Conservation (phyloP, 2,888 invertebrate species). For the Mythimna vitellina region DNA sequence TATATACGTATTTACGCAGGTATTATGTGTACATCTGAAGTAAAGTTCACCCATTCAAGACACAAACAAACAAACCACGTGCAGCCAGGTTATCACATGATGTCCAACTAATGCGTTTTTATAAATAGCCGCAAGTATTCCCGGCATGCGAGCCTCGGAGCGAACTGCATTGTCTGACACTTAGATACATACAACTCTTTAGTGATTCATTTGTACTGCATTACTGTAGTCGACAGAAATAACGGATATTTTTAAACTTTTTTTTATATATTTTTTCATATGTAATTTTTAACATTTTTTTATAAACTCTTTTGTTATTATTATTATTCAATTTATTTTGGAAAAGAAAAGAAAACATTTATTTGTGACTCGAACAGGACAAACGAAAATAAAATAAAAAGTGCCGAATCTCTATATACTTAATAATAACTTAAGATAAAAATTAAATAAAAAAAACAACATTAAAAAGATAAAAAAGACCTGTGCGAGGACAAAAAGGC, state of each 20-base stretch:
- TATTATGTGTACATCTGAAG: background rate
- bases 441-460: too few species aligned
- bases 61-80: slow-evolving; percentile 28
- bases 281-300: too few species aligned
- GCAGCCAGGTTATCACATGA: slow-evolving; percentile 53
- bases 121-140: slow-evolving; percentile 53
- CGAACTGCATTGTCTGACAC: slow-evolving; percentile 60
- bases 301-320: too few species aligned
- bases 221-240: slow-evolving; percentile 37
- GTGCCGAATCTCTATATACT: too few species aligned
- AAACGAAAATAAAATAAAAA: too few species aligned
- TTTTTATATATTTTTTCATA: too few species aligned
- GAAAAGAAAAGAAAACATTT: too few species aligned
- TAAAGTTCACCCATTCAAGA: slow-evolving; percentile 1
- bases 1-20: background rate
- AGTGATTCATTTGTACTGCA: slow-evolving; percentile 51
- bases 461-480: too few species aligned
- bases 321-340: too few species aligned
- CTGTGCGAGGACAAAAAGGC: too few species aligned
- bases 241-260: background rate
- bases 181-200: slow-evolving; percentile 13
- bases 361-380: too few species aligned
- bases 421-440: too few species aligned
- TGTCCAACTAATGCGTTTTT: slow-evolving; percentile 44
- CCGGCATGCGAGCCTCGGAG: slow-evolving; percentile 41